Evolutionary conservation across 2,797 vertebrate genomes (phyloP).

Genomic region (Antrozous pallidus): DNA sequence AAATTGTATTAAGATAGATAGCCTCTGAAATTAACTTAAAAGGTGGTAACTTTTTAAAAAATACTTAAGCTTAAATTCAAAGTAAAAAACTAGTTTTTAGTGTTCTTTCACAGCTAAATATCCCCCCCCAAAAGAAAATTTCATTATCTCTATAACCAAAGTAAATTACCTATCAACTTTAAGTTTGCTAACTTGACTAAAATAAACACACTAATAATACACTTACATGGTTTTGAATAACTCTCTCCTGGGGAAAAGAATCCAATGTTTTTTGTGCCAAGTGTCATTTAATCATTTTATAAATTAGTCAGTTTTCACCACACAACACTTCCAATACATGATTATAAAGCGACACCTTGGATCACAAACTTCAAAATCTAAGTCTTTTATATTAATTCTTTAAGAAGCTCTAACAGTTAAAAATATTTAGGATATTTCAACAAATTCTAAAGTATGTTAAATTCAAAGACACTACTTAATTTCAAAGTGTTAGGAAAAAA

Average conservation of each 20-base stretch:
- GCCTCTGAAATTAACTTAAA: neutral
- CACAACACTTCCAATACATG: neutral
- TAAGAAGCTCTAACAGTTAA: neutral
- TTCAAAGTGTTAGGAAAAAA: neutral
- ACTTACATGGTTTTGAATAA: constrained; percentile 9
- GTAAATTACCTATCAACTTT: neutral
- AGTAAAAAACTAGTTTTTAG: constrained; percentile 18
- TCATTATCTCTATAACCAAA: neutral
- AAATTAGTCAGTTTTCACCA: constrained; percentile 11
- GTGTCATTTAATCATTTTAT: constrained; percentile 31
- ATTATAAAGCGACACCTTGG: neutral
- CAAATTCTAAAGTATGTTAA: neutral
- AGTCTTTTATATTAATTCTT: neutral
- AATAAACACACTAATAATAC: neutral
- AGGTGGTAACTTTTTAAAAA: neutral
- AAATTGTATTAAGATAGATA: constrained; percentile 19
- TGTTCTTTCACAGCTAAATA: neutral
- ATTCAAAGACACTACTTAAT: neutral
- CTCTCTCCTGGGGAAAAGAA: constrained; percentile 21
- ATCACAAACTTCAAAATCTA: neutral
- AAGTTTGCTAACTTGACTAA: constrained; percentile 30
- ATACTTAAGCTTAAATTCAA: neutral
- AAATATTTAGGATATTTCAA: constrained; percentile 29
- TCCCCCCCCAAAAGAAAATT: neutral
- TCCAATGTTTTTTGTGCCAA: neutral